Conservation (phyloP, 2,888 invertebrate genomes). For the Cheilosia variabilis region DNA sequence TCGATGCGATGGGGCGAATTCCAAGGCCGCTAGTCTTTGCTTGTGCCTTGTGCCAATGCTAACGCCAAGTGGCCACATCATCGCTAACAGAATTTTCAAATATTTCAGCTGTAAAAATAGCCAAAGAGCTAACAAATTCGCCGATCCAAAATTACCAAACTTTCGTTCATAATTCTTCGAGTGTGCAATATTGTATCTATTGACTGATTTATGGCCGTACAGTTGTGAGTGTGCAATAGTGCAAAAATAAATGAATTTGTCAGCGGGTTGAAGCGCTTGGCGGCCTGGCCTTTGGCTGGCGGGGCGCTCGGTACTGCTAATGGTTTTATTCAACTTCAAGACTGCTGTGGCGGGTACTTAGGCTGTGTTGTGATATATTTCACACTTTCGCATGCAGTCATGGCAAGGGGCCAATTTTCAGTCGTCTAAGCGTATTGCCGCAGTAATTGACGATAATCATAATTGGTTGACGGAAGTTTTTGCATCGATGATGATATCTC, state of each 20-base stretch:
- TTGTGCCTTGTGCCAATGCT: background rate
- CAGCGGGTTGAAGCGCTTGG: slow-evolving; percentile 1
- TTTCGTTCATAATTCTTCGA: slow-evolving; percentile 11
- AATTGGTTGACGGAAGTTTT: slow-evolving; percentile 33
- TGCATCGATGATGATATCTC: background rate
- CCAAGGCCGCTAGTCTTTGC: no score
- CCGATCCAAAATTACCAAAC: slow-evolving; percentile 39
- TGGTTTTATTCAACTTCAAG: slow-evolving; percentile 54
- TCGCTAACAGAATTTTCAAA: background rate
- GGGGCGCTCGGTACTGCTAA: slow-evolving; percentile 19
- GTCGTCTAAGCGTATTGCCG: slow-evolving; percentile 16
- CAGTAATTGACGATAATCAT: slow-evolving; percentile 33
- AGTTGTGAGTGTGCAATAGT: slow-evolving; percentile 32
- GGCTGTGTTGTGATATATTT: slow-evolving; percentile 41
- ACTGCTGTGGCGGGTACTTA: slow-evolving; percentile 28
- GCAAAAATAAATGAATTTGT: slow-evolving; percentile 58
- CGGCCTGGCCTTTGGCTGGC: background rate
- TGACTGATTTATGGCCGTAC: slow-evolving; percentile 53
- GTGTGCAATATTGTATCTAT: slow-evolving; percentile 57
- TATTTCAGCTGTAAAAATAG: background rate
- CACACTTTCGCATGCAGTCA: slow-evolving; percentile 41
- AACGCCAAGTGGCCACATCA: background rate
- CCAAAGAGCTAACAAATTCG: background rate
- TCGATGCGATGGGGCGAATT: background rate
- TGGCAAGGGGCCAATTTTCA: slow-evolving; percentile 59